Base-by-base conservation (phyloP, 1,140 invertebrate species). In the Saccostrea glomerata region DNA sequence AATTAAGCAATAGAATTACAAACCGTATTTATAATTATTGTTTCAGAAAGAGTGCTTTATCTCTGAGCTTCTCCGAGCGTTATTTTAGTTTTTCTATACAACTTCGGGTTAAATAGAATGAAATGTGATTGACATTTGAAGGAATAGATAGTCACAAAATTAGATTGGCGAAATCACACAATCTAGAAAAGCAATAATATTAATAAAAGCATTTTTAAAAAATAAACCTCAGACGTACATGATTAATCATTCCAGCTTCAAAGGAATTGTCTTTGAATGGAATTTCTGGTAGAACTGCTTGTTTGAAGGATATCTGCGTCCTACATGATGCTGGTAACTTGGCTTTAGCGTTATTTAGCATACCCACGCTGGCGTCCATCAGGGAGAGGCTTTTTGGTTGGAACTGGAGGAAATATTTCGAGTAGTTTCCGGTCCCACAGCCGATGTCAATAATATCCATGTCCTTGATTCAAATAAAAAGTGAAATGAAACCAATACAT, bases 341-440 rank as follows among this genome's bases (percentile, higher is more conserved):
- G 20, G 23, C 86, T 83, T 82, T 87, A 5, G 89, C 89, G 36
- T 89, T 89, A n/a, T 85, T 66, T 25, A 89, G 60, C 89, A 89
- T 89, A 6, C 89, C 89, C 36, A 47, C 30, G 20, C 77, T 85
- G 13, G 86, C 89, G 30, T 89, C 89, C 23, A 87, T 11, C 12
- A 89, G 13, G 9, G 83, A 77, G 17, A 89, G 23, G 12, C 70
- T 56, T 3, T 82, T 83, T 7, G 85, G 83, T 2, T 86, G 86
- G 82, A 77, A 70, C 36, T 87, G 47, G 15, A 89, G 36, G 11
- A 89, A 23, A 47, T 82, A 86, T 47, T 87, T 85, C 20, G 89
- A 55, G 36, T 89, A 89, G 30, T 89, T 89, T 82, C 89, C 89
- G 9, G 89, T 89, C 63, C 89, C 89, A 60, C 89, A 87, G 13